Evolutionary conservation across 1,140 invertebrate species (phyloP), one percentile per base, ranked within the genome.

Genomic region (Drosophila tristis): DNA sequence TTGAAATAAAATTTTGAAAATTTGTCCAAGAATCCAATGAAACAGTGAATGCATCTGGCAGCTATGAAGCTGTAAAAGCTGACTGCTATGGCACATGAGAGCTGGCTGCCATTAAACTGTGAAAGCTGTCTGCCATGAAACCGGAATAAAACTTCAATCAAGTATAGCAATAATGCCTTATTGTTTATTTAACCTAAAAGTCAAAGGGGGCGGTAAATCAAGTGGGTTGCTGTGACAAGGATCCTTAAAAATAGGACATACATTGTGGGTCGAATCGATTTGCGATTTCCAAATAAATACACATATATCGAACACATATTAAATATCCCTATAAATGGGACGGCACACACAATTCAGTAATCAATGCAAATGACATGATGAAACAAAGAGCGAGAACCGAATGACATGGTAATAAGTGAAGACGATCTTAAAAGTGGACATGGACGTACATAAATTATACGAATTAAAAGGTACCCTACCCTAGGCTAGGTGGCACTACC

Each of bases 171-270:
- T 50, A 43, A 45, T 70, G 44, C 31, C 44, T 39, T 48, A 25
- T 71, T 49, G 35, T 71, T 71, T 71, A 71, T 70, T 71, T 6
- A 43, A 58, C 53, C 70, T 71, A 58, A n/a, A 29, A 20, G 20
- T 13, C 13, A 56, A 70, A 70, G 51, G 63, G 53, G 67, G 67
- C 6, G 16, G 5, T 23, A 47, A 31, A 26, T 8, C 25, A 31
- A 31, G 25, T 16, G 26, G n/a, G 8, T 42, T 20, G 4, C 25
- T 51, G 25, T 44, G 35, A 16, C 25, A 25, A 50, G 15, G 26
- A 44, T 20, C 25, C 26, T 16, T 20, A 47, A 39, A 26, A 8
- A 2, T n/a, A 26, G 20, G 13, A 15, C 15, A 5, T 57, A 13
- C 44, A 53, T 35, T 23, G 20, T 20, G 20, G 1, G 1, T 20